Evolutionary conservation across 1,140 invertebrate species (phyloP), one percentile per base, ranked within the genome.

Genomic region (Laupala kohalensis): DNA sequence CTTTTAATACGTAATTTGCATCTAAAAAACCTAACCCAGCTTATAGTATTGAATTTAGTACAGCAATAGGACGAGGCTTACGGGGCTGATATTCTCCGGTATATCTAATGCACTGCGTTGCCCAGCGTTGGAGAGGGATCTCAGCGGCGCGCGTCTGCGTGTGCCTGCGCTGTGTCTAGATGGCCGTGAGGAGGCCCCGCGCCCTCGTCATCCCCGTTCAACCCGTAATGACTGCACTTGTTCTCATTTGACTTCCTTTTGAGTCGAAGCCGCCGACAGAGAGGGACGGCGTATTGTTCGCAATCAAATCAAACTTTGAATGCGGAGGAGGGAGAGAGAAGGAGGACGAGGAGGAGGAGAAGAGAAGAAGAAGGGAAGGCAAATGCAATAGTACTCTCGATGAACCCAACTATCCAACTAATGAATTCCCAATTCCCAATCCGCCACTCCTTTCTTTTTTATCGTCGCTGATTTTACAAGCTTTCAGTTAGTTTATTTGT

Each of bases 171-270:
- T 27, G 28, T 24, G n/a, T 68, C 25, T n/a, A 29, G 23, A 24
- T n/a, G 15, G 9, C 2, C 66, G 25, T 12, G 12, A 25, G 0
- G 19, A 5, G n/a, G 23, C 25, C n/a, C 67, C 4, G 13, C 23
- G 24, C 13, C 67, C 29, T 68, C 67, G 29, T 28, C 67, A 68
- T 29, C 27, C 23, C 67, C 28, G 64, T 65, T 65, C 64, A 65
- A 30, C 69, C 19, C 25, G 71, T 71, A 71, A 71, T 71, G 71
- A 71, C 28, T 71, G 64, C 71, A 71, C 71, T 71, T 71, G 71
- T 71, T 71, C 71, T 68, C 71, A 71, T 71, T 68, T 71, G 71
- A 71, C 71, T 71, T 71, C 64, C 71, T 71, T 71, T 71, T 71
- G 71, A 71, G 67, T 71, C 71, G 37, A 4, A 68, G 37, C 37